Evolutionary conservation across 1,140 invertebrate species (phyloP), one percentile per base, ranked within the genome.

Genomic region (Microvelia longipes): DNA sequence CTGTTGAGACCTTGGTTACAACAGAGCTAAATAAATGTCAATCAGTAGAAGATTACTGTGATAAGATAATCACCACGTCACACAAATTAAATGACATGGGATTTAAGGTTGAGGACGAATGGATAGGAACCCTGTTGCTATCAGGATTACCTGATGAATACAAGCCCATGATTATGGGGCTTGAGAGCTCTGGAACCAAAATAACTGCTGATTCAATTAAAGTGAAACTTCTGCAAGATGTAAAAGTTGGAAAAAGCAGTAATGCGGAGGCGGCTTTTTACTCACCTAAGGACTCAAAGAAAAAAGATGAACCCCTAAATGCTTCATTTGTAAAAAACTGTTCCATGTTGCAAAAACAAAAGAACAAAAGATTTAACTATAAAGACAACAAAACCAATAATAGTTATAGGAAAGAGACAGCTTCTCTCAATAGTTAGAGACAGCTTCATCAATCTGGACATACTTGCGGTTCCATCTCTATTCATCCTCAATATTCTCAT

Each of bases 141-240:
- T 74, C 76, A 14, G 77, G 77, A 19, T 71, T 80, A 68, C 76
- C 77, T 1, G 77, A 78, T 15, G 69, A 76, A 14, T 80, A 77
- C 74, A 72, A 76, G 68, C 77, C 79, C 0, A 80, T 80, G 79
- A 80, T 80, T 5, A 80, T 80, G 77, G 77, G 74, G 1, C 69
- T 80, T 26, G 77, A 80, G 67, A 75, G 74, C 68, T 78, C 75
- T 1, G 77, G 75, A 26, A 75, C 76, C 25, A 67, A 65, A 63
- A 77, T 50, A 50, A 50, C 35, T 19, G 35, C 5, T 50, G 35
- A 50, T 50, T 50, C 35, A 5, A 50, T 50, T 50, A 50, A 50
- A 50, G 19, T 50, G 35, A 50, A 50, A 19, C 19, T 50, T 5
- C 35, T 50, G 19, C 35, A 50, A 50, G 35, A 50, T 50, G 35